A percentile compares a stretch with the other conserved stretches of the same genome.
phyloP scores from a whole-genome alignment of 2,888 invertebrate genomes.

The Agrotis segetum region DNA sequence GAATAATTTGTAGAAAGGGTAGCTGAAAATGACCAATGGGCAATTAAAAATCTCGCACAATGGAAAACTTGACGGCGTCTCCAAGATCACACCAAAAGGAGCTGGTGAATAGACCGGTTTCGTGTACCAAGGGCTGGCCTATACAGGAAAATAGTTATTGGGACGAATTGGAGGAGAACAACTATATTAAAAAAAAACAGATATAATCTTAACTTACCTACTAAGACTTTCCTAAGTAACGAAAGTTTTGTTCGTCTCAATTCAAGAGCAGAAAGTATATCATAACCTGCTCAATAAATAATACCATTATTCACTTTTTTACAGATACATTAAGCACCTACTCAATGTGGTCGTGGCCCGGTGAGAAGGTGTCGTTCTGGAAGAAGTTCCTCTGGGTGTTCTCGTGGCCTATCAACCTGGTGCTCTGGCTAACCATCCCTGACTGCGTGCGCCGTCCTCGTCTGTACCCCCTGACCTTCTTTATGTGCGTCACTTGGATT shows the following conservation, averaged over 20 bases:
- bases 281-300: no score
- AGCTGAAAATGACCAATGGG: no score
- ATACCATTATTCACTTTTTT: conserved; percentile 13
- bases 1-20: neutral
- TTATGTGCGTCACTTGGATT: conserved; percentile 96
- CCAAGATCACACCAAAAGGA: no score
- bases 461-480: conserved; percentile 93
- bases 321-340: conserved; percentile 75
- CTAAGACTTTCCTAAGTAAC: neutral
- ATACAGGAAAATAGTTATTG: no score
- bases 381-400: conserved; percentile 91
- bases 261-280: neutral
- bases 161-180: no score
- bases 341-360: conserved; percentile 91
- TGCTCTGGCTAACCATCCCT: conserved; percentile 94
- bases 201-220: no score
- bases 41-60: no score
- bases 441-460: conserved; percentile 92
- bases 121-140: no score
- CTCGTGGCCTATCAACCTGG: conserved; percentile 94
- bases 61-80: no score
- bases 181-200: no score
- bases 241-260: no score
- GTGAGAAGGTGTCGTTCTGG: conserved; percentile 78
- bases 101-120: no score